Base-by-base conservation (phyloP, 2,888 invertebrate species). In the Oscheius sp. region DNA sequence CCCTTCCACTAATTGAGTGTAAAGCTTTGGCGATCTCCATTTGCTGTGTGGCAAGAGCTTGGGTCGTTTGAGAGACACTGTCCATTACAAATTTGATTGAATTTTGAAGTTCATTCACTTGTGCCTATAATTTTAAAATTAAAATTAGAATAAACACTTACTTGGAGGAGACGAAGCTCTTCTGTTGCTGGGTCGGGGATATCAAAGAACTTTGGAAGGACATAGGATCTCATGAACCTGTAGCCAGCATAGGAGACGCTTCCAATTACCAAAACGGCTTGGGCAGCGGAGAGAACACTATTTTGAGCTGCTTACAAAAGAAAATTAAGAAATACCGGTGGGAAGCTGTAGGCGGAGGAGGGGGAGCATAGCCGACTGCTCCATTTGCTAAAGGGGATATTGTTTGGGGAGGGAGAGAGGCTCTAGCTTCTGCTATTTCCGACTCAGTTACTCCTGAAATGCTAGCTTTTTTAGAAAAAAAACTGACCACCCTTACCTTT, bases 1-100 rank as follows among this genome's bases (percentile, higher is more conserved):
- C 78, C 53, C 79, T 65, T 52, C 70, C 73, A 31, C 71, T 65
- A 12, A 82, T 71, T 20, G 78, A 69, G 42, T 74, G 70, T 15
- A 83, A 67, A 0, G 83, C 79, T 29, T 78, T 71, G 8, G 73
- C 77, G 27, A 84, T 78, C 52, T 82, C 82, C 34, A 81, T 75
- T 69, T 61, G 61, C 20, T 61, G 61, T 20, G 61, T 61, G 10
- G 75, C 74, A 1, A 75, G 61, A 63, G 74, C 70, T 69, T 76
- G 75, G 12, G 76, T 76, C 27, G 76, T 78, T 69, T 86, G 86
- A 25, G 81, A 75, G 17, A 86, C 83, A 37, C 75, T 78, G 74
- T 86, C 86, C 80, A 86, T 84, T 39, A 86, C 79, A 71, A 85
- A 85, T 57, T 85, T 86, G n/a, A 84, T 79, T 25, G 82, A 80